Percentiles rank a stretch among this genome's conserved stretches.
phyloP scores from a whole-genome alignment of 2,113 vertebrate genomes.

The Xiphophorus maculatus region DNA sequence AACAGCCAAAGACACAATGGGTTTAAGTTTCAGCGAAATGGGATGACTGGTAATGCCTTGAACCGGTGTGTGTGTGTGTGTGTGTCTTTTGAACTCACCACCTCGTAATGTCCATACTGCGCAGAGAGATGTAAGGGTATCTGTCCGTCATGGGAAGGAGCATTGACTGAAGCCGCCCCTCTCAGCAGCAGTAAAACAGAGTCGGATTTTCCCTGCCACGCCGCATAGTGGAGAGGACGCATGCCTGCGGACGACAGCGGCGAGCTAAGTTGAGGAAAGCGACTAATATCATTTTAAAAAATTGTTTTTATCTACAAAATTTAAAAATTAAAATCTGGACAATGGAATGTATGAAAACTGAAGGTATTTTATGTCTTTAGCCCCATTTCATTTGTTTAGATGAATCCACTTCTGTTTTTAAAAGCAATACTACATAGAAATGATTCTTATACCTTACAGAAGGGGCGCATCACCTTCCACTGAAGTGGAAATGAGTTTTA shows the following conservation, averaged over 20 bases:
- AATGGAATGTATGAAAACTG: not conserved
- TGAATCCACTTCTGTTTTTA: not conserved
- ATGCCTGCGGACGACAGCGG: constrained; percentile 81
- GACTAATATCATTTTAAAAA: not conserved
- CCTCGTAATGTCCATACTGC: constrained; percentile 95
- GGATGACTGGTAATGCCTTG: constrained; percentile 23
- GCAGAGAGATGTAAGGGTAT: constrained; percentile 94
- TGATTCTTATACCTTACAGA: too few species aligned
- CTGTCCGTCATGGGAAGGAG: constrained; percentile 89
- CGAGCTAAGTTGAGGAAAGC: not conserved
- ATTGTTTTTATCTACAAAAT: not conserved
- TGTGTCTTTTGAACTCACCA: constrained; percentile 81
- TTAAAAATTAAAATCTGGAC: not conserved
- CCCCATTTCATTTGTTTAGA: not conserved
- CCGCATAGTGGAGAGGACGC: constrained; percentile 93
- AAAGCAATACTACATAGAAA: not conserved
- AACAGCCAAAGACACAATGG: constrained; percentile 36
- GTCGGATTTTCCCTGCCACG: constrained; percentile 95
- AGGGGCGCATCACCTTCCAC: too few species aligned
- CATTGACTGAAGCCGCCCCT: constrained; percentile 88
- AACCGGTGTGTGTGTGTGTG: not conserved
- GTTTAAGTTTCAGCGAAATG: constrained; percentile 47
- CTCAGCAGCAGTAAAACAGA: constrained; percentile 88
- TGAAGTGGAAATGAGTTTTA: too few species aligned
- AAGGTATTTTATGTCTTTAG: not conserved